A percentile compares a stretch with the other conserved stretches of the same genome.
These are phyloP conservation scores for Hybognathus amarus DNA, from an alignment of 2,797 vertebrate genomes.

Conservation along the genomic window DNA sequence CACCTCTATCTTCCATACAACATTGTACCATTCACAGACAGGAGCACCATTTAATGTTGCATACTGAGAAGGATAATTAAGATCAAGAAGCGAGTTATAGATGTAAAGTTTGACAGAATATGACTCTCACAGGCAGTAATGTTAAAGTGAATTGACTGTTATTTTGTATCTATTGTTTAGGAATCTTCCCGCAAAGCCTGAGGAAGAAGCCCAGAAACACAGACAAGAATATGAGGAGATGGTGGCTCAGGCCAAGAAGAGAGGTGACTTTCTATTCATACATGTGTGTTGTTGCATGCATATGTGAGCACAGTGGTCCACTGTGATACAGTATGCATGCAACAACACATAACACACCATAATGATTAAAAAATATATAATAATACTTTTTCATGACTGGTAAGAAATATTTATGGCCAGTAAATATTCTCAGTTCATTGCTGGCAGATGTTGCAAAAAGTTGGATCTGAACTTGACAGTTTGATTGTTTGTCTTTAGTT, in stretches of 20 bases:
- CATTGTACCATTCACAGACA: neutral
- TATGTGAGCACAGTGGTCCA: neutral
- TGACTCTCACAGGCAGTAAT: neutral
- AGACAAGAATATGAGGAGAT: slow-evolving; percentile 94
- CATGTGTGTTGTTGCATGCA: slow-evolving; percentile 2
- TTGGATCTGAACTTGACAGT: neutral
- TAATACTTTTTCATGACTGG: neutral
- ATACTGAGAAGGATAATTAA: too few relatives aligned
- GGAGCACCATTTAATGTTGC: neutral
- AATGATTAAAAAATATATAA: neutral
- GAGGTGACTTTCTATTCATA: slow-evolving; percentile 74
- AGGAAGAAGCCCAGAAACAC: slow-evolving; percentile 93
- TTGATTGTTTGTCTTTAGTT: neutral
- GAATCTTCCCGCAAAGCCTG: slow-evolving; percentile 95
- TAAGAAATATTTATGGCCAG: neutral
- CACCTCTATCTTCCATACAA: neutral
- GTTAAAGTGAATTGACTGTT: slow-evolving; percentile 20
- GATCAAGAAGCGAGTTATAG: neutral
- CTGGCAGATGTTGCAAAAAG: neutral
- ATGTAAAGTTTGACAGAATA: neutral
- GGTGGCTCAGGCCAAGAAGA: slow-evolving; percentile 94
- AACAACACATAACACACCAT: neutral
- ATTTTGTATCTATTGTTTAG: slow-evolving; percentile 66
- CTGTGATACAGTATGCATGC: neutral
- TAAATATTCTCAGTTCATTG: neutral